Conservation (phyloP, 2,888 invertebrate species). For the Diadromus collaris region DNA sequence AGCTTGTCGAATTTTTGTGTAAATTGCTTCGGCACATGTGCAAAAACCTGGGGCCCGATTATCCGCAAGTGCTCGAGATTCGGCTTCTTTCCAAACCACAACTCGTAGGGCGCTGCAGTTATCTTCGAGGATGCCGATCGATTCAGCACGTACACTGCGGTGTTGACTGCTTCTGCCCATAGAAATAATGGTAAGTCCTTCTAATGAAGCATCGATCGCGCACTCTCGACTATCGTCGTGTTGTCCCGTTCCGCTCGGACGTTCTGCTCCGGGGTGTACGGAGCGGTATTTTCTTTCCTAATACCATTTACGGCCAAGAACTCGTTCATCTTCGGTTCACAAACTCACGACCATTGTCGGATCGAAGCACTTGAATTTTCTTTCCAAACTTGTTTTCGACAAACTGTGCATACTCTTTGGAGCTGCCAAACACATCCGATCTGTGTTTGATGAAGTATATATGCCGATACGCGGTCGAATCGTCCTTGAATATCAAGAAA, state of each 20-base stretch:
- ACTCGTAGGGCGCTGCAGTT: conserved; percentile 72
- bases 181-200: conserved; percentile 51
- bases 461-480: conserved; percentile 55
- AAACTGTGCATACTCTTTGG: conserved; percentile 45
- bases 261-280: conserved; percentile 62
- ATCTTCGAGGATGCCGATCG: conserved; percentile 55
- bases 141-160: conserved; percentile 64
- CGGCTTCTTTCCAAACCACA: conserved; percentile 73
- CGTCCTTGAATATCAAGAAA: conserved; percentile 65
- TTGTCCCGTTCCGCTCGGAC: conserved; percentile 62
- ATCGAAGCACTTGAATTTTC: conserved; percentile 34
- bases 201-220: conserved; percentile 63
- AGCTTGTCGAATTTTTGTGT: conserved; percentile 56
- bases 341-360: conserved; percentile 33
- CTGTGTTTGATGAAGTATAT: conserved; percentile 61
- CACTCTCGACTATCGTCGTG: conserved; percentile 62
- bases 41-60: conserved; percentile 75
- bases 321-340: conserved; percentile 13
- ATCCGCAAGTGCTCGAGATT: conserved; percentile 70
- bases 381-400: conserved; percentile 43
- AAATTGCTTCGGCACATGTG: conserved; percentile 73
- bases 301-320: conserved; percentile 52
- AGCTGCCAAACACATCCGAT: conserved; percentile 57
- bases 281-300: conserved; percentile 50
- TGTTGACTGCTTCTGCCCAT: conserved; percentile 66